Base-by-base conservation (phyloP, 1,140 invertebrate species). In the Leguminivora glycinivorella region DNA sequence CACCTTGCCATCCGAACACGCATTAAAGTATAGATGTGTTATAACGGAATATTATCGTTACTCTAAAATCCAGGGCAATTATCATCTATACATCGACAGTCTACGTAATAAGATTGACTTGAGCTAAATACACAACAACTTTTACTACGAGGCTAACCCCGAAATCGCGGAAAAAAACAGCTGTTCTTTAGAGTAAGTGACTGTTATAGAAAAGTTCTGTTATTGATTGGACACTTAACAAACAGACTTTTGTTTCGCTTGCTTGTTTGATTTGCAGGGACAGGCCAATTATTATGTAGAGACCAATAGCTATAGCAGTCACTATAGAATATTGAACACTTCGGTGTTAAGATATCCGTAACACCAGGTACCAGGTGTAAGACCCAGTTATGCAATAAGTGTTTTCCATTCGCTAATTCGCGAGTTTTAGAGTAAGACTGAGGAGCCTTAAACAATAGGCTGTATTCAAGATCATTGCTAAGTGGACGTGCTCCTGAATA, bases 401-500 rank as follows among this genome's bases (percentile, higher is more conserved):
- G 43, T 47, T 47, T 47, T 17, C n/a, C 43, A 47, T 47, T 47
- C 6, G 43, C 43, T 4, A 47, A 47, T 47, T 7, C 34, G 14
- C 43, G 4, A 10, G 43, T 47, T 47, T 47, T 47, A 47, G 14
- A 47, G 43, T n/a, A n/a, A 47, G 7, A 19, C 43, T 17, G 14
- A 47, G n/a, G 43, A 17, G 43, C 43, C n/a, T 47, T 47, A 67
- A 75, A 79, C 71, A 82, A 79, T 76, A 70, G 69, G 68, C 72
- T 72, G 66, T 74, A 70, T 73, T 43, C 22, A 25, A 77, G 75
- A 75, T 77, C 72, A 76, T 75, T 74, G 69, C 58, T 71, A 73
- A 72, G 26, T 75, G 72, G 75, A 69, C 69, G 69, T 76, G 73
- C 63, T 70, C 78, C 73, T 63, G 58, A 75, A 80, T 72, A 78